Evolutionary conservation across 2,888 invertebrate genomes (phyloP), one percentile per base, ranked within the genome.

Genomic region (Aricia artaxerxes): DNA sequence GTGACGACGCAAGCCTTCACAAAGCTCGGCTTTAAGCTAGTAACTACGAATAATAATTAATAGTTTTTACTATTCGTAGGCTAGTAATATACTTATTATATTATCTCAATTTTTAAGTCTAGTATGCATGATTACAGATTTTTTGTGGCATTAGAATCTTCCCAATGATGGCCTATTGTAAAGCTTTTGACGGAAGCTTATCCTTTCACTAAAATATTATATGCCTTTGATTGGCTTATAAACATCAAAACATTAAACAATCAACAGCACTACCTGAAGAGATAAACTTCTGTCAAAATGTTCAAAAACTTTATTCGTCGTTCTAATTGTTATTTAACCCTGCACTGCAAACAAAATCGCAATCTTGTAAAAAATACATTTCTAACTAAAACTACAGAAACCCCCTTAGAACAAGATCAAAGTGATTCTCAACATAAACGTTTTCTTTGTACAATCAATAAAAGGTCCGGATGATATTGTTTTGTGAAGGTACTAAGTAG

Each of bases 401-500:
- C 38, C 35, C 35, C 16, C 69, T 13, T 35, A 35, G 13, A 11
- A 2, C 35, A 38, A 69, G 16, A 69, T 69, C 69, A 69, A 69
- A 69, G 69, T 69, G 5, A 69, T 38, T 69, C 69, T 11, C 9
- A 64, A 64, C 69, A 13, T 35, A 6, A 16, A 38, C 35, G 16
- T 35, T 69, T 57, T 35, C 35, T 69, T 69, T 69, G 35, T 44
- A 24, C 40, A 44, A 73, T 73, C 73, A 73, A 73, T 73, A 73
- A 24, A 44, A 73, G 73, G 73, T 73, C 44, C 69, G 35, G 35
- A 69, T 69, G 69, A 44, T 44, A 80, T 75, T 40, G 79, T 49
- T 72, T 73, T 11, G 61, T 78, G 40, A 78, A 60, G 79, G 75
- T 64, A 77, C 31, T n/a, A 88, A 87, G 85, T 88, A 88, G 89